Evolutionary conservation across 2,888 invertebrate genomes (phyloP), one percentile per base, ranked within the genome.

Genomic region (Lasioglossum lativentre): DNA sequence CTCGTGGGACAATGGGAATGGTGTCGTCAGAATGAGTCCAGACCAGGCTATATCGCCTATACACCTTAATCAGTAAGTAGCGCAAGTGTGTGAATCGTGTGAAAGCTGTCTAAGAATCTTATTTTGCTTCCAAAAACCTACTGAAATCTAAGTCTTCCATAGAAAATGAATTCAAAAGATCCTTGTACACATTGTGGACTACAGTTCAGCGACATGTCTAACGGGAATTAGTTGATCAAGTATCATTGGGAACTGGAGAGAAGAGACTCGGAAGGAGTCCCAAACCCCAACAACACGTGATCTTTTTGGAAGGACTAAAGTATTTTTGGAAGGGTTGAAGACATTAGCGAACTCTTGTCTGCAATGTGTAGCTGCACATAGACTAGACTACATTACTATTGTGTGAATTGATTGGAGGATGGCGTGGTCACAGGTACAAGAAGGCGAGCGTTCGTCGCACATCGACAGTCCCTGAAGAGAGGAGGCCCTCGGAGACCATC

Each of bases 1-100:
- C 84, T 95, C 95, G 16, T 95, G 95, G 95, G 95, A 95, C 85
- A 94, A 94, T 82, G 92, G 91, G 70, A 93, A 93, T 42, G 92
- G 91, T 5, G 89, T 91, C 12, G 85, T 88, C 12, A 68, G 86
- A 59, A 91, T 88, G 68, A 93, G 92, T 76, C 93, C 92, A 23
- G 93, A 93, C 72, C 92, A 91, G 59, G 89, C 82, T 38, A 87
- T 88, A 71, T 93, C 94, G 14, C 92, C 93, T 6, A 78, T 91
- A 47, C 91, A 94, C 59, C 80, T 86, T 19, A 86, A 88, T 82
- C 89, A 90, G 90, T 90, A 83, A 89, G 86, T 52, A 4, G 23
- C 4, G 42, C 16, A 27, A 63, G 14, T 30, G 27, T 27, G 63
- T 63, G 30, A 16, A 30, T 30, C 6, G 14, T 6, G 16, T 6